These are phyloP conservation scores for Orchestia grillus DNA, from an alignment of 1,140 invertebrate species.

Conservation along the genomic window DNA sequence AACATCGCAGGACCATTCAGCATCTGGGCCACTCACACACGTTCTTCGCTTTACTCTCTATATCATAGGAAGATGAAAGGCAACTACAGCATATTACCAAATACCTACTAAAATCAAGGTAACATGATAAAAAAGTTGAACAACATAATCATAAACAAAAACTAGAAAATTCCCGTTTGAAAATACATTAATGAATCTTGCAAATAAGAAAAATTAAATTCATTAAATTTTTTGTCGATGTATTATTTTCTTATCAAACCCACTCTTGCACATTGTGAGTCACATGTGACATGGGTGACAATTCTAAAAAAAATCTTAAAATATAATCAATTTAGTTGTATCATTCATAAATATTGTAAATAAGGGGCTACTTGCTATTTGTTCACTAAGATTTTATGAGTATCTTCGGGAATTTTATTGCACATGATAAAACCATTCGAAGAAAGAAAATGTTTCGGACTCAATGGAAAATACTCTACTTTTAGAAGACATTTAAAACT, in stretches of 20 bases:
- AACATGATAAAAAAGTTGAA: not conserved
- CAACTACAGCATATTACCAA: not conserved
- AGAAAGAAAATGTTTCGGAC: too few species aligned
- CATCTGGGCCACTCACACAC: slow-evolving; percentile 15
- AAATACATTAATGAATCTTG: too few species aligned
- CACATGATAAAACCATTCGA: too few species aligned
- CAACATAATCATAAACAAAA: not conserved
- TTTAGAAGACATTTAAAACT: too few species aligned
- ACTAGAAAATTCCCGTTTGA: not conserved
- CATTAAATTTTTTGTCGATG: not conserved
- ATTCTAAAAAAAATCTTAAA: not conserved
- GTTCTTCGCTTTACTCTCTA: slow-evolving; percentile 25
- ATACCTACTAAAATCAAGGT: not conserved
- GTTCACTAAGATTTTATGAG: too few species aligned
- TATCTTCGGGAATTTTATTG: too few species aligned
- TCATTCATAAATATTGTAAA: too few species aligned
- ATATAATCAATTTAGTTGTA: too few species aligned
- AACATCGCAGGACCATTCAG: slow-evolving; percentile 11
- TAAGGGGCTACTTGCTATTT: too few species aligned
- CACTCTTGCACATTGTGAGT: not conserved
- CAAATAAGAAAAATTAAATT: too few species aligned
- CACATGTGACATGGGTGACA: not conserved
- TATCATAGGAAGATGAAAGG: slow-evolving; percentile 25
- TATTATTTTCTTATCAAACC: not conserved
- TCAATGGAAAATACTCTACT: too few species aligned